A percentile compares a stretch with the other conserved stretches of the same genome.
These are phyloP conservation scores for Mystacides longicornis DNA, from an alignment of 2,888 invertebrate genomes.

Conservation along the genomic window DNA sequence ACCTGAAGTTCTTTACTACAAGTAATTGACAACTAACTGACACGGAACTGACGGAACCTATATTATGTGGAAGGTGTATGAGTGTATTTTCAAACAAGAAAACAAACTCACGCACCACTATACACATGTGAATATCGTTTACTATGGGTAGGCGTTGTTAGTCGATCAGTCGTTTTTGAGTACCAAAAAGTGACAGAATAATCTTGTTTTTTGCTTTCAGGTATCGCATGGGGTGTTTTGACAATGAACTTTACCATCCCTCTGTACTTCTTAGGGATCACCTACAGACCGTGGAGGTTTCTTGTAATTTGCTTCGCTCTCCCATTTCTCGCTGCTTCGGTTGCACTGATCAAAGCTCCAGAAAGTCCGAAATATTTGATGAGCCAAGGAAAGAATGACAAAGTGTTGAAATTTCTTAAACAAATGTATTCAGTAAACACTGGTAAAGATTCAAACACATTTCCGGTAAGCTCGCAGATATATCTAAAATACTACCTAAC, in stretches of 20 bases:
- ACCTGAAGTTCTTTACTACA: no score
- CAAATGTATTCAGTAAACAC: conserved; percentile 8
- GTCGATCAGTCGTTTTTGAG: no score
- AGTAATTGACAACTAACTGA: no score
- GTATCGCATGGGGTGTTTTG: conserved; percentile 60
- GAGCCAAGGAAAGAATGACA: conserved; percentile 44
- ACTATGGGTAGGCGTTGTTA: no score
- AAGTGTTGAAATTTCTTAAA: conserved; percentile 4
- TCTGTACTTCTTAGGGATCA: conserved; percentile 42
- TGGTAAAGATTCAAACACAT: background rate
- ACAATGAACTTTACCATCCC: conserved; percentile 47
- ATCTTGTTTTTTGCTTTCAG: conserved; percentile 34
- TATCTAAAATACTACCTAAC: no score
- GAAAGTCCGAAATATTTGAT: conserved; percentile 73
- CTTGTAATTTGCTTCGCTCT: conserved; percentile 59
- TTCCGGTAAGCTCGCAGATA: background rate
- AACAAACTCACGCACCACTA: no score
- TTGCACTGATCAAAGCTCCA: conserved; percentile 51
- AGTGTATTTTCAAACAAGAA: no score
- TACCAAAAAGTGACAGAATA: no score
- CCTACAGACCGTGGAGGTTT: conserved; percentile 68
- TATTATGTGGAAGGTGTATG: no score
- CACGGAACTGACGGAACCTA: no score
- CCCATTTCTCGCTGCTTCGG: conserved; percentile 52
- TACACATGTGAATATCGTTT: no score